Evolutionary conservation across 2,888 invertebrate species (phyloP).

Genomic region (Halictus quadricinctus): DNA sequence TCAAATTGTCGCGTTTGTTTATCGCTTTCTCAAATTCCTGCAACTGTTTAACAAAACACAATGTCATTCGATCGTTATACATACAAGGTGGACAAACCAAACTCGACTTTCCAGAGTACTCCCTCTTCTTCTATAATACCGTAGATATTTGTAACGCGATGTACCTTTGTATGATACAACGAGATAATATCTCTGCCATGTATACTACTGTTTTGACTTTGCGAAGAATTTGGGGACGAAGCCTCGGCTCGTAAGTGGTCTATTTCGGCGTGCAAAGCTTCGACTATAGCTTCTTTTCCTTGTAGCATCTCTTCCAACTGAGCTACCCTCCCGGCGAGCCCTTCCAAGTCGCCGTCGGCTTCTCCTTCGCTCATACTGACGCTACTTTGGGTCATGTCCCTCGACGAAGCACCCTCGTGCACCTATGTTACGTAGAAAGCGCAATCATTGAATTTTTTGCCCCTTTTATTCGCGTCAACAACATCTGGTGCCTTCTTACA

Average conservation of each 20-base stretch:
- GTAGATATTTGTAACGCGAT: constrained; percentile 55
- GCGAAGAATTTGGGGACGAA: constrained; percentile 83
- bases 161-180: constrained; percentile 88
- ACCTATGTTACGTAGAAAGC: constrained; percentile 38
- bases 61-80: neutral
- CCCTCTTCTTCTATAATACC: neutral
- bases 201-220: constrained; percentile 86
- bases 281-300: constrained; percentile 83
- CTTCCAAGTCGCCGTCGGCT: constrained; percentile 79
- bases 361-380: constrained; percentile 81
- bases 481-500: constrained; percentile 59
- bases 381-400: constrained; percentile 78
- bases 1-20: constrained; percentile 87
- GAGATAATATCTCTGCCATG: constrained; percentile 89
- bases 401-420: constrained; percentile 74
- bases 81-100: constrained; percentile 23
- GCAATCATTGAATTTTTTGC: neutral
- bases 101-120: neutral
- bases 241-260: constrained; percentile 83
- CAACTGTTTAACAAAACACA: constrained; percentile 77
- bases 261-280: constrained; percentile 83
- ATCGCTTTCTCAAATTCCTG: constrained; percentile 89
- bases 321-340: constrained; percentile 79
- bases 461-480: neutral
- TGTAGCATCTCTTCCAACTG: constrained; percentile 82